These are phyloP conservation scores for Mus spretus DNA, from an alignment of 2,797 vertebrate species.

Conservation along the genomic window DNA sequence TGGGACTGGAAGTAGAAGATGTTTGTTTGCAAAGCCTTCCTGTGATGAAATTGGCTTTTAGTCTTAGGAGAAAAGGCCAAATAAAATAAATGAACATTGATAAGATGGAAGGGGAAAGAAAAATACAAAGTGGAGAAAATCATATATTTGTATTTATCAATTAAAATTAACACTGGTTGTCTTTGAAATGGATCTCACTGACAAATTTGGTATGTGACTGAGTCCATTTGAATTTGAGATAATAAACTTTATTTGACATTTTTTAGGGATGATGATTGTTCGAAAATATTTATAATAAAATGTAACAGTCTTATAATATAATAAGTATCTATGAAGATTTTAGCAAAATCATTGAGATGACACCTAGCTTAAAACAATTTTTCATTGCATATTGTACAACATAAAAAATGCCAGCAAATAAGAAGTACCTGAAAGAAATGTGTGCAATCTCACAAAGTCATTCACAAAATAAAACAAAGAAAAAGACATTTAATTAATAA, in stretches of 20 bases:
- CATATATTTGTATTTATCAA: conserved; percentile 48
- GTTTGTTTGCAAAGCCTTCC: conserved; percentile 20
- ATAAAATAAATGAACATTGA: neutral
- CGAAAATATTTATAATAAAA: neutral
- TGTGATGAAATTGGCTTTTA: conserved; percentile 2
- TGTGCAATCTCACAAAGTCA: neutral
- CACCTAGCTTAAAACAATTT: neutral
- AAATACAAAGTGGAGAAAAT: neutral
- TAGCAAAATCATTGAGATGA: neutral
- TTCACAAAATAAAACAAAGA: neutral
- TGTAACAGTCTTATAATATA: neutral
- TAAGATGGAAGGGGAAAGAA: neutral
- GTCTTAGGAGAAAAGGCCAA: conserved; percentile 49
- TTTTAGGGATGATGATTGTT: neutral
- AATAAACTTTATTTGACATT: neutral
- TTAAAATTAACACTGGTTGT: conserved; percentile 50
- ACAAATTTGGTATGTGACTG: neutral
- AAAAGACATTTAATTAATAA: neutral
- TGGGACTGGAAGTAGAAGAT: neutral
- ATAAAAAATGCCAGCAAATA: neutral
- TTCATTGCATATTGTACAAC: neutral
- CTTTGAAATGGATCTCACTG: conserved; percentile 33
- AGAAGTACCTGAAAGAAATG: neutral
- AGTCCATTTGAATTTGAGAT: neutral
- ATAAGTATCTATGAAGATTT: neutral